A percentile compares a stretch with the other conserved stretches of the same genome.
These are phyloP conservation scores for Nesogale talazaci DNA, from an alignment of 2,113 vertebrate species.

Conservation along the genomic window DNA sequence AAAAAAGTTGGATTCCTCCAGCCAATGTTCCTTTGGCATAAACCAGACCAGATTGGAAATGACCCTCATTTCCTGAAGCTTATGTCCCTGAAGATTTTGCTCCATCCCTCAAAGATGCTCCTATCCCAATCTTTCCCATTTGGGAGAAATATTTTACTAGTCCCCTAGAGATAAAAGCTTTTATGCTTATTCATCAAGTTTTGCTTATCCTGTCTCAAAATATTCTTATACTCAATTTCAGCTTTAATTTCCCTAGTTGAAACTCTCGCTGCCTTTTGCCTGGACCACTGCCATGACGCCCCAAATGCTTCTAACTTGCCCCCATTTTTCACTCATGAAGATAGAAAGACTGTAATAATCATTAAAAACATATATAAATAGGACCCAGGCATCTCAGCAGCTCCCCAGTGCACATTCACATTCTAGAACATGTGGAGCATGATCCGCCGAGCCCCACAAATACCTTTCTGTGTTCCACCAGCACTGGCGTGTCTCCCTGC, in stretches of 20 bases:
- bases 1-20: neutral
- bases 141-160: neutral
- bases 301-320: neutral
- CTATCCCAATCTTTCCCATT: neutral
- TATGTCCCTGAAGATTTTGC: neutral
- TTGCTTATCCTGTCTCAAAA: neutral
- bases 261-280: neutral
- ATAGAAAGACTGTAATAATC: neutral
- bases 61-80: neutral
- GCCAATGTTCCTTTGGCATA: neutral
- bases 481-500: neutral
- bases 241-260: neutral
- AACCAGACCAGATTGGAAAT: neutral
- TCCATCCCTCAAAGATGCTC: neutral
- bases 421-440: neutral
- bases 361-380: neutral
- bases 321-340: neutral
- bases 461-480: neutral
- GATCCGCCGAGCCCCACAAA: neutral
- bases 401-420: neutral
- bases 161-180: neutral
- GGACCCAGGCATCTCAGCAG: neutral
- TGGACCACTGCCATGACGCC: neutral
- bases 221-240: neutral
- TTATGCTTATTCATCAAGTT: neutral